Percentiles rank a stretch among this genome's conserved stretches.
phyloP scores from a whole-genome alignment of 2,888 invertebrate genomes.

The Brachycybe producta region DNA sequence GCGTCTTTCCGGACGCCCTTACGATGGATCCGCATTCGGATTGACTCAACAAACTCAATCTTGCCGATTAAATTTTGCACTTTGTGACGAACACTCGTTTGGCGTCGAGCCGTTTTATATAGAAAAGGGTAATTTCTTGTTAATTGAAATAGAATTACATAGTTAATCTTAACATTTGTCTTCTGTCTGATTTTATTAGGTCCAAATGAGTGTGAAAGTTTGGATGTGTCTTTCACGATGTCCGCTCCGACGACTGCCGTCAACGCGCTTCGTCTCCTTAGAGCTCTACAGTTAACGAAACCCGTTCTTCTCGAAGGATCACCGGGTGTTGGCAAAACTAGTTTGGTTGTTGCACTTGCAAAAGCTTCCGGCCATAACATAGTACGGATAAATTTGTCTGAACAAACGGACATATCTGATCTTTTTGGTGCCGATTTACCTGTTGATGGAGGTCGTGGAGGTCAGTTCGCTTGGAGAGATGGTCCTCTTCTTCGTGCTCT shows the following conservation, averaged over 20 bases:
- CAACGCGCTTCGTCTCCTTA: conserved; percentile 70
- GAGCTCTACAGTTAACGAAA: conserved; percentile 69
- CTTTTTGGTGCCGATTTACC: conserved; percentile 97
- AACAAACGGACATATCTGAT: conserved; percentile 97
- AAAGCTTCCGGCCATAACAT: conserved; percentile 67
- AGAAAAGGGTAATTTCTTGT: conserved; percentile 18
- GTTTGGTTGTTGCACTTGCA: conserved; percentile 79
- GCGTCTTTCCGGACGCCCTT: no score
- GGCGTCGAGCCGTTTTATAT: conserved; percentile 24
- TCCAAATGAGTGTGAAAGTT: conserved; percentile 14
- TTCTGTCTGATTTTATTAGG: conserved; percentile 18
- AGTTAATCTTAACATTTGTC: neutral
- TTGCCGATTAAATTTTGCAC: no score
- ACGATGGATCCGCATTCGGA: no score
- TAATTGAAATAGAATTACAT: neutral
- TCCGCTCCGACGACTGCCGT: conserved; percentile 61
- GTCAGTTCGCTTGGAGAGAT: conserved; percentile 89
- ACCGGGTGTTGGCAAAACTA: conserved; percentile 97
- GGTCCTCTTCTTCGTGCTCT: conserved; percentile 88
- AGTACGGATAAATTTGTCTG: conserved; percentile 90
- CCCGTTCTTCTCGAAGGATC: conserved; percentile 91
- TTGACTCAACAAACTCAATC: no score
- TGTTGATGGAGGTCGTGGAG: conserved; percentile 67
- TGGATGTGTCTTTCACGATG: conserved; percentile 47
- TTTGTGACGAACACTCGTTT: neutral